Base-by-base conservation (phyloP, 1,140 invertebrate genomes). In the Nasonia giraulti region DNA sequence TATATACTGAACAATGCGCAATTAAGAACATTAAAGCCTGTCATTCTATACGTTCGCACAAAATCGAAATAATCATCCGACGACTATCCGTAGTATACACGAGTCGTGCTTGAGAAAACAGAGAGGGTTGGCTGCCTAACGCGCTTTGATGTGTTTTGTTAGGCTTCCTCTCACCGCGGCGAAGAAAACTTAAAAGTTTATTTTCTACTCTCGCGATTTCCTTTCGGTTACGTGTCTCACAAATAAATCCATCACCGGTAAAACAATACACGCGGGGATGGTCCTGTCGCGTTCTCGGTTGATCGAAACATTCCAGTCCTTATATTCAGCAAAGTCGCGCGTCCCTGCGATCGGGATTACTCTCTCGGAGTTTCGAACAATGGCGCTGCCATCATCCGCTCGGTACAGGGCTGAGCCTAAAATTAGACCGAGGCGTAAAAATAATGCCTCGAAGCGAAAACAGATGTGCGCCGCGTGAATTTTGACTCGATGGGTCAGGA, bases 141-240 rank as follows among this genome's bases (percentile, higher is more conserved):
- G n/a, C 17, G 17, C 68, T 11, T 2, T 10, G n/a, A 12, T 71
- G 27, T 75, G 73, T 44, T 44, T 40, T 75, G 37, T 75, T 40
- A 40, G 73, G 33, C 73, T 75, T 75, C 73, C 14, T 74, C 31
- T 44, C 37, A 7, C 31, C 12, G 71, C 2, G 73, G 71, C 2
- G 73, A 20, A 37, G 73, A 40, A 44, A 75, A 75, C 31, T 75
- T 75, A 27, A 75, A 75, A 75, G 73, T 75, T 75, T 75, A 75
- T 40, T 17, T 37, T 75, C 12, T 14, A 5, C 3, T 5, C 10
- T 5, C 10, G 73, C 27, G 69, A 33, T 71, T 33, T 71, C 55
- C 55, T 62, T 62, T 62, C 20, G 7, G 55, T 62, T 62, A 62
- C 55, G 6, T 4, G 55, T 44, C 40, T 44, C 6, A 7, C 6